Conservation (phyloP, 2,113 vertebrate genomes). For the Saccopteryx leptura region DNA sequence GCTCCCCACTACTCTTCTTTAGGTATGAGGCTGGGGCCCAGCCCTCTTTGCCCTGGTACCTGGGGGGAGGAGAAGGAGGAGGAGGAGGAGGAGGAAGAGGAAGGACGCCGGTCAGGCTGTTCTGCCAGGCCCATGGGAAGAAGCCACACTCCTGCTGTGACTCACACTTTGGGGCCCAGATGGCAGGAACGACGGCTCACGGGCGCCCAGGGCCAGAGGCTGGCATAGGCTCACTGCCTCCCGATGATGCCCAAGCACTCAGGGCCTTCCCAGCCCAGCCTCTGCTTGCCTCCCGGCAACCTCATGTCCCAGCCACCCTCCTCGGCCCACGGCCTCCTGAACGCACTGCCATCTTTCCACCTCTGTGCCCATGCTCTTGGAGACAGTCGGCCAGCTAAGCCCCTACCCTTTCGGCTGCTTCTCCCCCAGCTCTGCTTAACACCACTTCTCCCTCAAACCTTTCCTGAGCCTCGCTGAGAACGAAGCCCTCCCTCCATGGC, state of each 20-base stretch:
- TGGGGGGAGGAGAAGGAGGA: slow-evolving; percentile 72
- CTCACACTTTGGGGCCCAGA: not conserved
- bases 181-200: not conserved
- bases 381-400: not conserved
- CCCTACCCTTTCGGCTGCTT: not conserved
- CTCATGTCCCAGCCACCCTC: fast-evolving
- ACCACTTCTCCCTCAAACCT: not conserved
- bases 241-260: not conserved
- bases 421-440: not conserved
- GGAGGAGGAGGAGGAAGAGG: not conserved
- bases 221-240: not conserved
- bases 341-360: not conserved
- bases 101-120: not conserved
- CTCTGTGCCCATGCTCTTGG: not conserved
- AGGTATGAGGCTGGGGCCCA: slow-evolving; percentile 99
- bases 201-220: not conserved
- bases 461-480: not conserved
- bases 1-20: slow-evolving; percentile 93
- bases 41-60: slow-evolving; percentile 97
- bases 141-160: not conserved
- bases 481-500: not conserved
- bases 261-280: not conserved
- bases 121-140: not conserved
- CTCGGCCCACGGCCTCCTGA: not conserved
- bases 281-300: not conserved